Evolutionary conservation across 2,113 vertebrate species (phyloP).

Genomic region (Rhea americana): DNA sequence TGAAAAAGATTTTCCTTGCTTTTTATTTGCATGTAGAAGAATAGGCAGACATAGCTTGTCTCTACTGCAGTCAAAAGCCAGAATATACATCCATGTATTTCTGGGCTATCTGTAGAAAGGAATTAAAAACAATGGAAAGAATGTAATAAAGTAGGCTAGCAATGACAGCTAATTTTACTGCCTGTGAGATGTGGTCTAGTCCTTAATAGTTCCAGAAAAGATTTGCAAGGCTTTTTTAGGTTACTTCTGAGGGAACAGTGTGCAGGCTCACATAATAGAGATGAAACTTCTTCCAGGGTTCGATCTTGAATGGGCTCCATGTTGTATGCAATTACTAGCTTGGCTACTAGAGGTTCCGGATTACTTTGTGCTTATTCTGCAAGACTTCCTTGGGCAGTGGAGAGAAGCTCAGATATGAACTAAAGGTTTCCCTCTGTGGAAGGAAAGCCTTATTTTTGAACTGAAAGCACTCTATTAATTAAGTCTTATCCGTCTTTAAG

Average conservation of each 20-base stretch:
- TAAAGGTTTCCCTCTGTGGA: background rate
- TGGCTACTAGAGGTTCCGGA: background rate
- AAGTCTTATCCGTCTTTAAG: background rate
- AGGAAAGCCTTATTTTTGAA: background rate
- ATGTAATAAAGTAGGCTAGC: background rate
- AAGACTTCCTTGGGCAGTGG: background rate
- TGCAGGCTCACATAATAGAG: background rate
- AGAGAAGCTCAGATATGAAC: background rate
- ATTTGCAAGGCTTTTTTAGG: background rate
- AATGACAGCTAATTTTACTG: background rate
- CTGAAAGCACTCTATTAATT: accelerated
- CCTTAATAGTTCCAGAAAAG: background rate
- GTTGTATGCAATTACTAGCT: background rate
- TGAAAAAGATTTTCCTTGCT: background rate
- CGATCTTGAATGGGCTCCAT: no score
- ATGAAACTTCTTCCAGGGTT: background rate
- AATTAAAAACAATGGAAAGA: background rate
- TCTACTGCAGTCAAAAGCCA: background rate
- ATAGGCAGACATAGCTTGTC: background rate
- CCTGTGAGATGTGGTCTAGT: no score
- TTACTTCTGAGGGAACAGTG: background rate
- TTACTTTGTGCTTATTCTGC: background rate
- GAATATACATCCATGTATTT: background rate
- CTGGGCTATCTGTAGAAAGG: background rate
- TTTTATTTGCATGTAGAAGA: background rate